Evolutionary conservation across 1,140 invertebrate genomes (phyloP).

Genomic region (Macrotrachela quadricornifera): DNA sequence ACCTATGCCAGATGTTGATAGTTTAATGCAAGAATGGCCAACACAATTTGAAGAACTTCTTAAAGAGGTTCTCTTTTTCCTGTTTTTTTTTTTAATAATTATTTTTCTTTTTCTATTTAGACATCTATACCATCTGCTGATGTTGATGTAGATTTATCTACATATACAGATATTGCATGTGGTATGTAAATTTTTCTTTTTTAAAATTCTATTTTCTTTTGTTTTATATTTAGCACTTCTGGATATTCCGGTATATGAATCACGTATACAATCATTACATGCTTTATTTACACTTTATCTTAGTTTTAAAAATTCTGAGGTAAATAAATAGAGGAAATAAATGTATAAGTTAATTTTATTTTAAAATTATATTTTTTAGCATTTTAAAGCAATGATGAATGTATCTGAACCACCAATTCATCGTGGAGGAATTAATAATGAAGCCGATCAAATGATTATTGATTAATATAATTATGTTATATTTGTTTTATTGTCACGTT

Average conservation of each 20-base stretch:
- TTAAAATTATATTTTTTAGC: no score
- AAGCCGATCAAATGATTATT: no score
- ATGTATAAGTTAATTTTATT: no score
- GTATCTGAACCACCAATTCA: no score
- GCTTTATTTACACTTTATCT: conserved; percentile 66
- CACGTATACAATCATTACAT: conserved; percentile 64
- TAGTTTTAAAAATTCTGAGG: conserved; percentile 37
- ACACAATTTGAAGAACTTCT: conserved; percentile 56
- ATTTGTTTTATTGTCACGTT: no score
- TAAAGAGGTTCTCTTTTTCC: conserved; percentile 33
- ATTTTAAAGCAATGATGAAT: no score
- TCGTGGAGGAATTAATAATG: no score
- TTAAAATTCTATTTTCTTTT: no score
- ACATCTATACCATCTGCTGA: conserved; percentile 49
- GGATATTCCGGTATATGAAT: conserved; percentile 61
- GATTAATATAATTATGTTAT: no score
- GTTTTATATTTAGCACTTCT: conserved; percentile 35
- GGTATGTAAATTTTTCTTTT: no score
- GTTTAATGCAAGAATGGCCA: conserved; percentile 81
- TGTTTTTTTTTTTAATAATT: no score
- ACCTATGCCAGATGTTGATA: conserved; percentile 76
- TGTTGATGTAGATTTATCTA: conserved; percentile 47
- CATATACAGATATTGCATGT: conserved; percentile 58
- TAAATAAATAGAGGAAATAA: conserved; percentile 10
- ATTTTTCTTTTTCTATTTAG: conserved; percentile 12